phyloP scores from a whole-genome alignment of 2,113 vertebrate genomes.

The Rhinopithecus roxellana region DNA sequence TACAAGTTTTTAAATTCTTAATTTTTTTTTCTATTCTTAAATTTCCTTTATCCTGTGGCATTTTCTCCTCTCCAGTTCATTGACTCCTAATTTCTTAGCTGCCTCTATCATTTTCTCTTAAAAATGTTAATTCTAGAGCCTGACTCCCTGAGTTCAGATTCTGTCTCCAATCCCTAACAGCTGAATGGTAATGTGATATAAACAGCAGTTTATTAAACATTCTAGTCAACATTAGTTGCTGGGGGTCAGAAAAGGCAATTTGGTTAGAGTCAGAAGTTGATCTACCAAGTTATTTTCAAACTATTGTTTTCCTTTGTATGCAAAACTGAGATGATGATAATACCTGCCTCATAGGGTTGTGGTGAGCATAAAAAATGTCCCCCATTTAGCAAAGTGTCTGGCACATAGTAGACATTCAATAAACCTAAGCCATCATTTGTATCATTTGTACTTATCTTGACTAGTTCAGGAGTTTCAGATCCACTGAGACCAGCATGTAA shows the following conservation, averaged over 20 bases:
- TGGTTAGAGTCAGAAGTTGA: slow-evolving; percentile 8
- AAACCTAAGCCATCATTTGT: background rate
- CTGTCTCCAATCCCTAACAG: background rate
- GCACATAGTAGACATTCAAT: background rate
- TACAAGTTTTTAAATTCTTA: slow-evolving; percentile 3
- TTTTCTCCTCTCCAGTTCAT: background rate
- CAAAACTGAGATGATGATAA: background rate
- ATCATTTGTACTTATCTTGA: background rate
- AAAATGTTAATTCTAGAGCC: slow-evolving; percentile 3
- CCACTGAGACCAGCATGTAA: background rate
- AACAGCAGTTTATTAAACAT: background rate
- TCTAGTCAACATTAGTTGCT: background rate
- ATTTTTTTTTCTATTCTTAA: background rate
- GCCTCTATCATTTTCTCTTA: slow-evolving; percentile 3
- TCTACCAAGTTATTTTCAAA: background rate
- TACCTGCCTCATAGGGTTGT: background rate
- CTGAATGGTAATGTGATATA: slow-evolving; percentile 7
- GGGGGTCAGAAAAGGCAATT: background rate
- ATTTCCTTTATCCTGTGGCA: background rate
- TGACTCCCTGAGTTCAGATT: background rate
- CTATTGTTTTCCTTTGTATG: background rate
- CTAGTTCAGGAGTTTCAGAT: background rate
- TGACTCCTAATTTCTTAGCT: background rate
- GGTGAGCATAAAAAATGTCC: background rate
- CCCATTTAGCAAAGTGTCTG: background rate